These are phyloP conservation scores for Rhynchophorus ferrugineus DNA, from an alignment of 1,140 invertebrate species.

Conservation along the genomic window DNA sequence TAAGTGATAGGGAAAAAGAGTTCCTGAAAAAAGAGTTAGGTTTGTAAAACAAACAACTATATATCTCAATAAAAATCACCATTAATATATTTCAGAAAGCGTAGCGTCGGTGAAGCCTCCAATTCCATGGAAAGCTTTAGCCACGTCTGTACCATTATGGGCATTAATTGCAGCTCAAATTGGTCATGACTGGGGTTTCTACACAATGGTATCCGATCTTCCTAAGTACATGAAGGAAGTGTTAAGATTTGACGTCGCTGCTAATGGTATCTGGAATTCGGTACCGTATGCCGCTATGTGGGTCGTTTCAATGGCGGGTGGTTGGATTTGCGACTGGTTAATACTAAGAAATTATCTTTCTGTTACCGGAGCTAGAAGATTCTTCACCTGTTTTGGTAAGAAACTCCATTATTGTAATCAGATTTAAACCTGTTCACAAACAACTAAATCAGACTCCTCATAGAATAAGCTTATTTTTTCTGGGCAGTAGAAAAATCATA, in stretches of 20 bases:
- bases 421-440: too few relatives aligned
- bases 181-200: conserved; percentile 91
- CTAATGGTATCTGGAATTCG: conserved; percentile 59
- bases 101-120: conserved; percentile 3
- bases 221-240: conserved; percentile 90
- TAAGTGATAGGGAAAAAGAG: conserved; percentile 67
- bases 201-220: conserved; percentile 85
- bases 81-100: conserved; percentile 1
- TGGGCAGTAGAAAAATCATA: too few relatives aligned
- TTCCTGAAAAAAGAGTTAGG: conserved; percentile 61
- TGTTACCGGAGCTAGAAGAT: conserved; percentile 57
- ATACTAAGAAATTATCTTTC: conserved; percentile 49
- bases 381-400: conserved; percentile 63
- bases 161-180: conserved; percentile 65
- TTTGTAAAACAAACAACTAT: too few relatives aligned
- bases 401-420: too few relatives aligned
- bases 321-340: conserved; percentile 60
- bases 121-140: conserved; percentile 59
- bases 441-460: too few relatives aligned
- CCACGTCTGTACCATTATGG: conserved; percentile 70
- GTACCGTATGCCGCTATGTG: conserved; percentile 67
- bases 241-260: conserved; percentile 72
- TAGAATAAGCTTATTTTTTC: too few relatives aligned
- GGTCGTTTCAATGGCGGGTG: conserved; percentile 58
- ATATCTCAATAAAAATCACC: too few relatives aligned